Evolutionary conservation across 1,140 invertebrate genomes (phyloP).

Genomic region (Ooceraea biroi): DNA sequence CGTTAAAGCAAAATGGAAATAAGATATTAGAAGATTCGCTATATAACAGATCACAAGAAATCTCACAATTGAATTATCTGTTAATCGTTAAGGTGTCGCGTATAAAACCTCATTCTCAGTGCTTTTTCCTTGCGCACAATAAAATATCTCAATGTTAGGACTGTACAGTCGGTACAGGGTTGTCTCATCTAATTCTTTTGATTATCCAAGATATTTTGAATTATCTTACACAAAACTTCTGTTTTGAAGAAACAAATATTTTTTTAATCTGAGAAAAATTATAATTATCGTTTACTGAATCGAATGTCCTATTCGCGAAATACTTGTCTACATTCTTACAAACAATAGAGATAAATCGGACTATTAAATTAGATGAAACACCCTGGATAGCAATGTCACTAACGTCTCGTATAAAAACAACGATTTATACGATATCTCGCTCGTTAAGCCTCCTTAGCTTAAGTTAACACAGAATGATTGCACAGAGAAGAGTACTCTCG

Average conservation of each 20-base stretch:
- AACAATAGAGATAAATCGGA: constrained; percentile 17
- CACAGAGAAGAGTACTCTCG: constrained; percentile 65
- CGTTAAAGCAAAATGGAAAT: constrained; percentile 35
- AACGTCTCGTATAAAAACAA: constrained; percentile 60
- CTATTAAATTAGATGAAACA: constrained; percentile 21
- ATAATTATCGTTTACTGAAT: background rate
- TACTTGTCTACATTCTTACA: background rate
- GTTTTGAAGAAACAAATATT: background rate
- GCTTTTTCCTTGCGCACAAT: constrained; percentile 35
- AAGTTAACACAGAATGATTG: constrained; percentile 74
- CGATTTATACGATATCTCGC: constrained; percentile 47
- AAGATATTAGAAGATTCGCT: constrained; percentile 46
- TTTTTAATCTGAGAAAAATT: background rate
- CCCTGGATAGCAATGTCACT: constrained; percentile 48
- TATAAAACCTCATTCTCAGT: constrained; percentile 58
- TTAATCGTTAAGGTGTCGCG: constrained; percentile 35
- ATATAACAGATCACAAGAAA: constrained; percentile 51
- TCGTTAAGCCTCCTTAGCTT: constrained; percentile 69
- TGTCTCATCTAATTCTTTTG: background rate
- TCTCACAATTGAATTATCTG: constrained; percentile 44
- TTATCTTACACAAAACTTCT: too few relatives aligned
- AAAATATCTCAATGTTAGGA: constrained; percentile 66
- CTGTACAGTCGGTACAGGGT: constrained; percentile 69
- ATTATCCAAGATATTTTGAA: constrained; percentile 1
- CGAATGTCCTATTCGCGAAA: background rate